A percentile compares a stretch with the other conserved stretches of the same genome.
Conservation (phyloP, 2,888 invertebrate genomes). For the Philereme transversata region DNA sequence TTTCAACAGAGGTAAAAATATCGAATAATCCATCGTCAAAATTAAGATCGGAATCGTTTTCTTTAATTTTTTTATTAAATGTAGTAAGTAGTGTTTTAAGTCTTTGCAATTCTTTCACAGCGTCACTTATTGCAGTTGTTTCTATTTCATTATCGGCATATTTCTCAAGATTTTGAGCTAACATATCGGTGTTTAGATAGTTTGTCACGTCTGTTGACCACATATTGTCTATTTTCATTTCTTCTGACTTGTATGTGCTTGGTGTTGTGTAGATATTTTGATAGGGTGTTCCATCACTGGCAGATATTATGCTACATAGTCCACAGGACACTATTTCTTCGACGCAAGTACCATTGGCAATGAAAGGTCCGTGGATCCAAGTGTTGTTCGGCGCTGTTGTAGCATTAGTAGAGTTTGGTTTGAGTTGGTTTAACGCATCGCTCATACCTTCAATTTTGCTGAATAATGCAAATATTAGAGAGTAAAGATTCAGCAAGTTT, state of each 20-base stretch:
- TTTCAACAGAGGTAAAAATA: constrained; percentile 23
- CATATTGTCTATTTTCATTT: constrained; percentile 19
- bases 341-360: constrained; percentile 49
- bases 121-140: constrained; percentile 42
- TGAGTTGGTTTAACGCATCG: constrained; percentile 79
- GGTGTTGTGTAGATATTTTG: constrained; percentile 9
- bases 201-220: constrained; percentile 14
- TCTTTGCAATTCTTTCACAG: constrained; percentile 20
- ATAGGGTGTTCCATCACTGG: constrained; percentile 26
- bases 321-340: constrained; percentile 62
- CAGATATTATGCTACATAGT: constrained; percentile 51
- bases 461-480: constrained; percentile 96
- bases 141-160: constrained; percentile 32
- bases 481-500: constrained; percentile 96
- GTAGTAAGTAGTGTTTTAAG: constrained; percentile 18
- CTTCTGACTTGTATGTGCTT: constrained; percentile 9
- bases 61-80: background rate
- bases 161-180: constrained; percentile 31
- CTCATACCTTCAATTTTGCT: constrained; percentile 93
- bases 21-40: constrained; percentile 45
- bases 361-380: constrained; percentile 42
- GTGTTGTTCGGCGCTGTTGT: constrained; percentile 41
- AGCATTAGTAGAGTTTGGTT: constrained; percentile 65
- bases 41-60: constrained; percentile 14
- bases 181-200: constrained; percentile 13